phyloP scores from a whole-genome alignment of 1,140 invertebrate genomes.

The Ylistrum balloti region DNA sequence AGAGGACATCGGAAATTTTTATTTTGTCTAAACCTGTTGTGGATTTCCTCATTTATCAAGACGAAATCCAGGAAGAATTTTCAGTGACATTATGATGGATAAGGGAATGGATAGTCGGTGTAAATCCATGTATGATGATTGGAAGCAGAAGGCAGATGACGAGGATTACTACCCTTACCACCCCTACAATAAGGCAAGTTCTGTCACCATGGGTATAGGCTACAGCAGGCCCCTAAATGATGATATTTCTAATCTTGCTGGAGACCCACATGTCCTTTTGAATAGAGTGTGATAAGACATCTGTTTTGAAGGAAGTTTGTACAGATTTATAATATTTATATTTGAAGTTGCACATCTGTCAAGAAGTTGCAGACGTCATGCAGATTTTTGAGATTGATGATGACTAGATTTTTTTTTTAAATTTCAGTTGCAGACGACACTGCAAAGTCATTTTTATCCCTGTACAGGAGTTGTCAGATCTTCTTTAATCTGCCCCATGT shows the following conservation, averaged over 20 bases:
- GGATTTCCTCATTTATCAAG: neutral
- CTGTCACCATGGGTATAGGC: neutral
- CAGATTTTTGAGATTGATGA: neutral
- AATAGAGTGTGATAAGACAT: neutral
- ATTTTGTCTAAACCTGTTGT: neutral
- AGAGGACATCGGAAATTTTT: neutral
- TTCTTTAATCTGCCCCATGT: neutral
- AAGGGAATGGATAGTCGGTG: slow-evolving; percentile 47
- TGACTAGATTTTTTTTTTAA: neutral
- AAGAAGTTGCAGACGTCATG: slow-evolving; percentile 14
- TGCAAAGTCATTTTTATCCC: neutral
- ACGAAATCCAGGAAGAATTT: neutral
- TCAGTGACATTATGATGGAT: neutral
- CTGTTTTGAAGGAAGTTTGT: neutral
- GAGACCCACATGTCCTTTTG: neutral
- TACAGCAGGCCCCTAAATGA: neutral
- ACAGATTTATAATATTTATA: neutral
- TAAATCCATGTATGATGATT: slow-evolving; percentile 59
- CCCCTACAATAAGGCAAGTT: slow-evolving; percentile 61
- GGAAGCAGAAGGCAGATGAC: slow-evolving; percentile 48
- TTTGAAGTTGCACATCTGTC: slow-evolving; percentile 33
- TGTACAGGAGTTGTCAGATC: neutral
- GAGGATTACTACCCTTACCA: slow-evolving; percentile 57
- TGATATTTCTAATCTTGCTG: neutral
- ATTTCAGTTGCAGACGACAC: neutral